Conservation (phyloP, 30 jellyfish, hydroid and myxozoan genomes). For the Turritopsis rubra region DNA sequence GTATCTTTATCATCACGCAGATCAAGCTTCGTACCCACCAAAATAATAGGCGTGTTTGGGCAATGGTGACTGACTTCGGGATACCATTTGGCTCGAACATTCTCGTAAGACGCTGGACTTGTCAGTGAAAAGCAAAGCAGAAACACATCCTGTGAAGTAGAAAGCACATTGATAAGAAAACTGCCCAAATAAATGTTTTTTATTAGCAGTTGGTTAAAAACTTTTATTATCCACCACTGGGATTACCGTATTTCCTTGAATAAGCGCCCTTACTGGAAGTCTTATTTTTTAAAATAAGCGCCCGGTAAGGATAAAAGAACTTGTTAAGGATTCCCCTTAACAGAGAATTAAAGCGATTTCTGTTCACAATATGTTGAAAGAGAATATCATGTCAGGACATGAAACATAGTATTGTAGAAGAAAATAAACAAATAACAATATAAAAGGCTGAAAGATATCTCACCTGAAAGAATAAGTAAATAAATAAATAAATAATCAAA, state of each 20-base stretch:
- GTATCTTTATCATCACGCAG: conserved; percentile 97
- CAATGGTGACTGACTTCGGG: conserved; percentile 99
- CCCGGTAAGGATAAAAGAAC: too few species aligned
- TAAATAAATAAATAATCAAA: too few species aligned
- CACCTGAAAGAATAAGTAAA: too few species aligned
- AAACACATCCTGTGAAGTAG: conserved; percentile 75
- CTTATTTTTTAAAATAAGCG: too few species aligned
- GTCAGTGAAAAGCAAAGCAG: conserved; percentile 92
- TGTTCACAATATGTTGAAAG: neutral
- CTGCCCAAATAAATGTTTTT: neutral
- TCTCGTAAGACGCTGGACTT: conserved; percentile 97
- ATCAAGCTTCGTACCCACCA: conserved; percentile 98
- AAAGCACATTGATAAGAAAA: neutral
- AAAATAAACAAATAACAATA: neutral
- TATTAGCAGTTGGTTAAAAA: neutral
- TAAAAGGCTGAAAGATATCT: too few species aligned
- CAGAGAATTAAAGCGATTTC: neutral
- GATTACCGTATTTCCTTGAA: too few species aligned
- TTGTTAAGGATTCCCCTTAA: too few species aligned
- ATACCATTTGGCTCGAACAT: conserved; percentile 79
- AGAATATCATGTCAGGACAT: neutral
- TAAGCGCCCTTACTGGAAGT: too few species aligned
- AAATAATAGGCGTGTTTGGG: conserved; percentile 87
- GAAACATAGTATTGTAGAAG: neutral
- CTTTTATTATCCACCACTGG: too few species aligned